Conservation (phyloP, 2,888 invertebrate genomes). For the Xanthia togata region DNA sequence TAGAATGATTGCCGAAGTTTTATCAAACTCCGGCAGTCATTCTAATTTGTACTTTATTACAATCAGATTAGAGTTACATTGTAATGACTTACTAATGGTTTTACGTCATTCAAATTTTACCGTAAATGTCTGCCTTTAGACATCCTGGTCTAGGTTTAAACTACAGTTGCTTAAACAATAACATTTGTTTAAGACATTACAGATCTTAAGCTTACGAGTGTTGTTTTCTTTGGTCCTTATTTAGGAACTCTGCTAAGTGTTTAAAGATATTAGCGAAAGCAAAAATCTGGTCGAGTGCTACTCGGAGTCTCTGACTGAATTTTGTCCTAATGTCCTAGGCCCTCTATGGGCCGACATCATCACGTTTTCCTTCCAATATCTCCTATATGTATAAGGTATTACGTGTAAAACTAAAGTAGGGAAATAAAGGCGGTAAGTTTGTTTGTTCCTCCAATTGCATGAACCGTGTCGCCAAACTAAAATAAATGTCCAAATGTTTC, state of each 20-base stretch:
- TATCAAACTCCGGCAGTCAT: too few relatives aligned
- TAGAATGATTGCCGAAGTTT: background rate
- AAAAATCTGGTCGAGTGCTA: background rate
- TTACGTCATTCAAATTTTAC: background rate
- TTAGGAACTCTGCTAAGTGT: background rate
- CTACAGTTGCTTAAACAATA: background rate
- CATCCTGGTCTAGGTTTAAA: background rate
- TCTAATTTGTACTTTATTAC: background rate
- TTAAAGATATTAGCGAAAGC: background rate
- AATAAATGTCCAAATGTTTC: background rate
- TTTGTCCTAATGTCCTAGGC: background rate
- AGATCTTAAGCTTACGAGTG: background rate
- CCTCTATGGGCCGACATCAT: too few relatives aligned
- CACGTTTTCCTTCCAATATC: background rate
- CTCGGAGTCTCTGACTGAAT: background rate
- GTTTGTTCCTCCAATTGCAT: constrained; percentile 17
- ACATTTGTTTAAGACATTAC: constrained; percentile 13
- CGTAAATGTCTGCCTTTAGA: background rate
- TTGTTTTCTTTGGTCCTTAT: background rate
- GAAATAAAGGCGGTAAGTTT: constrained; percentile 8
- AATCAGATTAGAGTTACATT: background rate
- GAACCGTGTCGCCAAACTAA: background rate
- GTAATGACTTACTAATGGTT: too few relatives aligned
- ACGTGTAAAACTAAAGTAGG: background rate
- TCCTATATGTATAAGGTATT: background rate